phyloP scores from a whole-genome alignment of 2,797 vertebrate genomes.

The Anguilla anguilla region DNA sequence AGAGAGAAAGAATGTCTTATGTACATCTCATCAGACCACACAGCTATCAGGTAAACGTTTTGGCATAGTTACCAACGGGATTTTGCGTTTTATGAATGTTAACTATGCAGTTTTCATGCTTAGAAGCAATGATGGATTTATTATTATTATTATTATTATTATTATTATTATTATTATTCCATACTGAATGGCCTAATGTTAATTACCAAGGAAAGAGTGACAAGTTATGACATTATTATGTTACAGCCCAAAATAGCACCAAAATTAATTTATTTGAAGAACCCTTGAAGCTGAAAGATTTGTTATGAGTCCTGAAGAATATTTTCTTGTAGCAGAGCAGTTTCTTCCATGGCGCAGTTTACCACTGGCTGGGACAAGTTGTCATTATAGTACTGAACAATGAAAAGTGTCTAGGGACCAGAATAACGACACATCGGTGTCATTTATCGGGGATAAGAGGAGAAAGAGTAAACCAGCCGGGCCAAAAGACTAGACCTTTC shows the following conservation, averaged over 20 bases:
- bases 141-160: background rate
- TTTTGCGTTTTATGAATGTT: background rate
- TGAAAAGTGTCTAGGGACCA: conserved; percentile 41
- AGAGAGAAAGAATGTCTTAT: background rate
- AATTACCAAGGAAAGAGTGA: background rate
- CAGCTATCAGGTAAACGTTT: background rate
- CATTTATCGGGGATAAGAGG: conserved; percentile 41
- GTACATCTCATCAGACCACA: background rate
- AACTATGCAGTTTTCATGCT: background rate
- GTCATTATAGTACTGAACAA: conserved; percentile 32
- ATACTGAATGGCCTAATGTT: background rate
- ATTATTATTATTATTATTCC: background rate
- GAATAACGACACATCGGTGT: conserved; percentile 45
- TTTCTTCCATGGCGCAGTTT: background rate
- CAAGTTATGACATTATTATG: background rate
- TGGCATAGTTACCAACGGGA: background rate
- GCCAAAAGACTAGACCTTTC: conserved; percentile 37
- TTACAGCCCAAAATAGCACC: background rate
- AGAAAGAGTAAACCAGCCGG: conserved; percentile 31
- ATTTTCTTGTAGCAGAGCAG: background rate
- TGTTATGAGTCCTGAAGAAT: background rate
- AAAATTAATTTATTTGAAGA: background rate
- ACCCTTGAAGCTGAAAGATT: background rate
- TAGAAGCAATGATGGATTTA: background rate
- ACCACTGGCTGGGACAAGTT: conserved; percentile 17